phyloP scores from a whole-genome alignment of 2,113 vertebrate genomes.

The Antidorcas marsupialis region DNA sequence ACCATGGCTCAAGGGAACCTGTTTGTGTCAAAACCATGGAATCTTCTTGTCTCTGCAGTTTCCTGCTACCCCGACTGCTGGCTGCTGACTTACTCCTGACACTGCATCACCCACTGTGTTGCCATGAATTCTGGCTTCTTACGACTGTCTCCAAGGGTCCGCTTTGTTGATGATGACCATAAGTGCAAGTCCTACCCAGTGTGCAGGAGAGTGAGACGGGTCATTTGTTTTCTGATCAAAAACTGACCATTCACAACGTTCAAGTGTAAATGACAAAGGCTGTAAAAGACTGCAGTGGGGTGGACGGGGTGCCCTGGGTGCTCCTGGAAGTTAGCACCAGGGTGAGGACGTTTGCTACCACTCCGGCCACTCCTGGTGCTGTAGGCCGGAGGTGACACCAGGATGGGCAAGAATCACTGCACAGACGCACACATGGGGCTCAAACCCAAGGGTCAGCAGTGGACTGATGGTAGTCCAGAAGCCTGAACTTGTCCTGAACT shows the following conservation, averaged over 20 bases:
- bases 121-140: background rate
- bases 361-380: background rate
- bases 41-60: background rate
- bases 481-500: background rate
- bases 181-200: background rate
- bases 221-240: background rate
- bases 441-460: background rate
- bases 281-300: background rate
- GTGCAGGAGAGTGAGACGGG: background rate
- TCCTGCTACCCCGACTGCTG: background rate
- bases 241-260: background rate
- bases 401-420: background rate
- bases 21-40: background rate
- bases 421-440: background rate
- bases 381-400: background rate
- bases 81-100: rapidly evolving
- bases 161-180: too few species aligned
- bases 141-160: background rate
- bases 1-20: background rate
- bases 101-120: background rate
- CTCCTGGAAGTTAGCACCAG: background rate
- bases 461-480: background rate
- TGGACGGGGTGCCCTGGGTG: background rate
- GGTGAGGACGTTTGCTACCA: background rate
- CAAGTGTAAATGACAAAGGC: background rate